Base-by-base conservation (phyloP, 2,797 vertebrate genomes). In the Poliocrania exsul region DNA sequence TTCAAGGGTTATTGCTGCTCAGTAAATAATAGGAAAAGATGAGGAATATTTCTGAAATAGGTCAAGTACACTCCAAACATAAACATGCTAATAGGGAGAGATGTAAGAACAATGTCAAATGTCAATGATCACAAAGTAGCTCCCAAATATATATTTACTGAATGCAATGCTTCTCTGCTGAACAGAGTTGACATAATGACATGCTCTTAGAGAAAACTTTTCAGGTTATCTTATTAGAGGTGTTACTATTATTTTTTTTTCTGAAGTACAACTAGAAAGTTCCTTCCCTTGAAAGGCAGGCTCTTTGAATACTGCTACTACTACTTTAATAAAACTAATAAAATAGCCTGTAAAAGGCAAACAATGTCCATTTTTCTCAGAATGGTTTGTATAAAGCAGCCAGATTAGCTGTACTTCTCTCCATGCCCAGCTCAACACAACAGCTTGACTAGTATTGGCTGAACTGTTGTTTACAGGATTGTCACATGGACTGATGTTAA, bases 91-190 rank as follows among this genome's bases (percentile, higher is more conserved):
- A 97, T 95, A 90, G 86, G 81, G 54, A 95, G 90, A 97, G 90
- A 96, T 93, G 71, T 82, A 89, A 96, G 96, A 95, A 95, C 88
- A 92, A 77, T 94, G 96, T 95, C 96, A 96, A 96, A 97, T 97
- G 96, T 97, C 96, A 97, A 97, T 79, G 95, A 95, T 92, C 70
- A 73, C 66, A 90, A 96, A 97, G 93, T 93, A 96, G 89, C 79
- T 97, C 89, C 91, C 90, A 61, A 95, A 97, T 96, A 97, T 93
- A 97, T 97, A 96, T 95, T 97, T 96, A 96, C 94, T 1, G 54
- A 97, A 93, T 94, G 87, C 92, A 93, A 91, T 67, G 87, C 82
- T 94, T 86, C 62, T 87, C 60, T 2, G 1, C 85, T 84, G 93
- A 95, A 82, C 91, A 92, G 84, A 94, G 83, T 89, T 97, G 93